Conservation (phyloP, 2,797 vertebrate genomes). For the Hippoglossus hippoglossus region DNA sequence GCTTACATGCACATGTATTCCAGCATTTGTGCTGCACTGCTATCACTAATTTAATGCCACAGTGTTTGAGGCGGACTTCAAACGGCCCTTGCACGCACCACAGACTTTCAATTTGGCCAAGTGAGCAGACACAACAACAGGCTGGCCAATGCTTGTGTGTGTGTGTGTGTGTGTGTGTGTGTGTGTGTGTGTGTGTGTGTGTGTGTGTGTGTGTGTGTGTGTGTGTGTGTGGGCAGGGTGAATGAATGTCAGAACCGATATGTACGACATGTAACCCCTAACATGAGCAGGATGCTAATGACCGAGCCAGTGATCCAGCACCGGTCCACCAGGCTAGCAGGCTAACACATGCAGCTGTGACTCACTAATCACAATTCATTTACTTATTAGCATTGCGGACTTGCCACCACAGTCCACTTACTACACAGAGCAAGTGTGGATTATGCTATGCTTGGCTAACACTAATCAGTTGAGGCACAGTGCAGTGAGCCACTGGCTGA, state of each 20-base stretch:
- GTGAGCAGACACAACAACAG: constrained; percentile 62
- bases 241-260: constrained; percentile 52
- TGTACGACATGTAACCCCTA: constrained; percentile 43
- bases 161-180: constrained; percentile 21
- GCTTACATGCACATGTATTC: constrained; percentile 33
- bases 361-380: constrained; percentile 61
- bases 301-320: constrained; percentile 55
- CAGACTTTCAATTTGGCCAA: constrained; percentile 61
- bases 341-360: constrained; percentile 56
- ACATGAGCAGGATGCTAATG: constrained; percentile 57
- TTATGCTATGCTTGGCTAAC: constrained; percentile 33
- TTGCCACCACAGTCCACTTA: constrained; percentile 30
- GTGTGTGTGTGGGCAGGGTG: constrained; percentile 10
- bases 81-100: constrained; percentile 55
- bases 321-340: constrained; percentile 47
- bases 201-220: constrained; percentile 26
- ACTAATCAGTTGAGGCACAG: constrained; percentile 34
- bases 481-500: constrained; percentile 32
- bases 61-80: constrained; percentile 55
- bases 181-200: constrained; percentile 26
- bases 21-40: constrained; percentile 35
- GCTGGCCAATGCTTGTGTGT: constrained; percentile 32
- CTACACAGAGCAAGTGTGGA: constrained; percentile 24
- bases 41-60: constrained; percentile 66
- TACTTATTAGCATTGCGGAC: constrained; percentile 51